Conservation (phyloP, 2,888 invertebrate genomes). For the Brachypalpus laphriformis region DNA sequence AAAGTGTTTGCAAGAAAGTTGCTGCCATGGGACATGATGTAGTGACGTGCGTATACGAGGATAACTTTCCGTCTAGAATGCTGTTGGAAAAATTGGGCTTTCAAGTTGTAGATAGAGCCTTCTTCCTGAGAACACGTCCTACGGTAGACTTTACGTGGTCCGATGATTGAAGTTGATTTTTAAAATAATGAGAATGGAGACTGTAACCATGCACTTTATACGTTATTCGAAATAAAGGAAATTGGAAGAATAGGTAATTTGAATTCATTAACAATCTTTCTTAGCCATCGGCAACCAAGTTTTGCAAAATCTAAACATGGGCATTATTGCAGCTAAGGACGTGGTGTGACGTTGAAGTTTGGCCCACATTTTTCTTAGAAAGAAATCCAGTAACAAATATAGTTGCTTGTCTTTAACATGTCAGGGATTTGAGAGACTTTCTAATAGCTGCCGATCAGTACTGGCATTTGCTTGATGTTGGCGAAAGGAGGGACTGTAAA, state of each 20-base stretch:
- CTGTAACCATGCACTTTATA: conserved; percentile 2
- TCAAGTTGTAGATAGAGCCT: conserved; percentile 32
- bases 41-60: conserved; percentile 65
- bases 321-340: no score
- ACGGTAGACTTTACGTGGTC: conserved; percentile 26
- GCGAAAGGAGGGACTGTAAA: no score
- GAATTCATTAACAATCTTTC: not conserved
- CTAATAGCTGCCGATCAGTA: no score
- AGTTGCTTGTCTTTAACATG: no score
- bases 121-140: conserved; percentile 9
- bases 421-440: no score
- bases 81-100: conserved; percentile 74
- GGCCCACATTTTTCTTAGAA: no score
- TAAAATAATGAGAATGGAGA: conserved; percentile 5
- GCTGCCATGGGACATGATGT: conserved; percentile 65
- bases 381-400: no score
- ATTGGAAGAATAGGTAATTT: not conserved
- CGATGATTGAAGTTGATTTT: conserved; percentile 12
- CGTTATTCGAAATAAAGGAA: not conserved
- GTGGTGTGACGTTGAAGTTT: no score
- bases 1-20: conserved; percentile 65
- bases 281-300: no score
- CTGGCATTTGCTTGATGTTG: no score
- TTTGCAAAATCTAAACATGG: no score
- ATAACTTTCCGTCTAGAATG: conserved; percentile 63